Evolutionary conservation across 2,797 vertebrate species (phyloP), one percentile per base, ranked within the genome.

Genomic region (Zalophus californianus): DNA sequence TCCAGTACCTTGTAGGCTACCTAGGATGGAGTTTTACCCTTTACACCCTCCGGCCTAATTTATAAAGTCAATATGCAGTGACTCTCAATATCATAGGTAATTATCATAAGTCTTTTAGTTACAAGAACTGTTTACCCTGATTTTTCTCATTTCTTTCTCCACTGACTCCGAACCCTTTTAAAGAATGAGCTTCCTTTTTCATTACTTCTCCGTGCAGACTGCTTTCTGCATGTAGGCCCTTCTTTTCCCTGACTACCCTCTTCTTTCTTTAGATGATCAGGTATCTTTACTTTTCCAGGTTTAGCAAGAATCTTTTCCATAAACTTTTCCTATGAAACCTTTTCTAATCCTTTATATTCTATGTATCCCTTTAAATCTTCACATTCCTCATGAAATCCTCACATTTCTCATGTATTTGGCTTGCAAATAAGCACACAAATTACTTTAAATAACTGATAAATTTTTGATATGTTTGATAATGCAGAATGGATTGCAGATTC

Each of bases 211-310:
- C 44, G 56, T 88, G 66, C 35, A 79, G 78, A 70, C 64, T 97
- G 41, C 60, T 96, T 88, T 96, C 73, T 78, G 78, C 84, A 83
- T 79, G 16, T 94, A 78, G 89, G 79, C 56, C 78, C 56, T 91
- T 91, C 77, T 94, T 96, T 94, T 89, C 54, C 41, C 73, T 82
- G 32, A 70, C n/a, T 85, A 77, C 18, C 38, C 32, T 92, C n/a
- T 94, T 90, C 52, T 80, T 93, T 91, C 68, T 88, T 88, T 93
- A 75, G 85, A 44, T 50, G 66, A 44, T 88, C 38, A 83, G 16
- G 10, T 90, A 80, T 92, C 58, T 94, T 96, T 96, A 78, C 48
- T 77, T 97, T 97, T 91, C 48, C 48, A 96, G 62, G 86, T 96
- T 91, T 78, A 95, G 64, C 38, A 80, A 90, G 48, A 93, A 32